Conservation (phyloP, 2,113 vertebrate species). For the Myiozetetes cayanensis region DNA sequence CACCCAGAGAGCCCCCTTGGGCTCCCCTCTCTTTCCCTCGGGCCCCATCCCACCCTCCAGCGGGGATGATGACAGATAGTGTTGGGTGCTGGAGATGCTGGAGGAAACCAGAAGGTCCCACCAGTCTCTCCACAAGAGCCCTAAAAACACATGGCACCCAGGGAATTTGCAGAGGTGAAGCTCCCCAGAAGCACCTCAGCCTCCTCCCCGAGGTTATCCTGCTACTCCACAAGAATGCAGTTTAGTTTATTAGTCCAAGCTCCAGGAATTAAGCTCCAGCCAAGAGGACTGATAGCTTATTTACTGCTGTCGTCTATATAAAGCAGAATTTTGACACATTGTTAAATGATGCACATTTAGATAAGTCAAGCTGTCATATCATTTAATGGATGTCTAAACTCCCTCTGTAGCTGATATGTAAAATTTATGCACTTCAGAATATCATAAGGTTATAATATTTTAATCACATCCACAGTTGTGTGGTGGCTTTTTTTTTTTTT, state of each 20-base stretch:
- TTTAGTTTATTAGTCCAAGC: slow-evolving; percentile 36
- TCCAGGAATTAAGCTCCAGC: slow-evolving; percentile 71
- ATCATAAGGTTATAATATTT: slow-evolving; percentile 82
- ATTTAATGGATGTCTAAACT: slow-evolving; percentile 84
- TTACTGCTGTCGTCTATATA: slow-evolving; percentile 81
- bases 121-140: not conserved
- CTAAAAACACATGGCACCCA: fast-evolving
- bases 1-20: not conserved
- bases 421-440: slow-evolving; percentile 84
- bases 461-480: slow-evolving; percentile 74
- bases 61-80: not conserved
- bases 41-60: not conserved
- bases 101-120: not conserved
- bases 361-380: slow-evolving; percentile 84
- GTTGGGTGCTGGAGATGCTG: not conserved
- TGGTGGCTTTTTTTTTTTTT: not conserved
- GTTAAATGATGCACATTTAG: slow-evolving; percentile 86
- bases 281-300: slow-evolving; percentile 80
- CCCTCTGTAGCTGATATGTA: slow-evolving; percentile 77
- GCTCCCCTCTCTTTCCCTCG: fast-evolving
- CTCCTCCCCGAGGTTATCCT: not conserved
- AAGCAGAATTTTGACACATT: slow-evolving; percentile 83
- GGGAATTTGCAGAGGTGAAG: not conserved
- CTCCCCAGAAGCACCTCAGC: not conserved
- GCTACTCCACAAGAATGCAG: not conserved